These are phyloP conservation scores for Aphelinus certus DNA, from an alignment of 1,140 invertebrate species.

Conservation along the genomic window DNA sequence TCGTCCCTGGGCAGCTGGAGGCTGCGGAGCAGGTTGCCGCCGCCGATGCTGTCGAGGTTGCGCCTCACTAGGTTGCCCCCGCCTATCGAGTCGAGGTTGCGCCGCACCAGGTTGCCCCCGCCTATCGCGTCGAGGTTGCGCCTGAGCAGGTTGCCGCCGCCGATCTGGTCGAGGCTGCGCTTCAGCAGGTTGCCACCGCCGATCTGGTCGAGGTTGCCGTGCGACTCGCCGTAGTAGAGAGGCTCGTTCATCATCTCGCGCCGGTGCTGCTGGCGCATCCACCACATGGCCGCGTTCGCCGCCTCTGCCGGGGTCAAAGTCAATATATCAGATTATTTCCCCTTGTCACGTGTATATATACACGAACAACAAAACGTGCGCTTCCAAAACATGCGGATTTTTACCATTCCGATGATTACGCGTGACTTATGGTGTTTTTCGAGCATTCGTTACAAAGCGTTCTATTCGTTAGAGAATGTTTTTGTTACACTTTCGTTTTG, in stretches of 20 bases:
- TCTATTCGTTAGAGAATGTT: too few species aligned
- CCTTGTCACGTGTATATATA: too few species aligned
- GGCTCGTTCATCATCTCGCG: too few species aligned
- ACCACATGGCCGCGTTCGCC: neutral
- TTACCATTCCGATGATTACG: too few species aligned
- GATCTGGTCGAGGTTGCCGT: slow-evolving; percentile 6
- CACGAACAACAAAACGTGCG: too few species aligned
- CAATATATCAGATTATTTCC: too few species aligned
- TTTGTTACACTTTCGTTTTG: too few species aligned
- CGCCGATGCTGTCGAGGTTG: slow-evolving; percentile 59
- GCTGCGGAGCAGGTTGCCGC: slow-evolving; percentile 46
- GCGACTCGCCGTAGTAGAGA: neutral
- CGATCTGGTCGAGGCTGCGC: slow-evolving; percentile 63
- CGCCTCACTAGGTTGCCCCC: slow-evolving; percentile 44
- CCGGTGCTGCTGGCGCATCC: neutral
- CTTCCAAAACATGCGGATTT: too few species aligned
- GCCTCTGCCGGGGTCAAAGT: neutral
- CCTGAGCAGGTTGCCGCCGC: slow-evolving; percentile 62
- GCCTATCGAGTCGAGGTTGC: slow-evolving; percentile 42
- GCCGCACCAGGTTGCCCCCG: slow-evolving; percentile 58
- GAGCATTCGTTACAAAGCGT: too few species aligned
- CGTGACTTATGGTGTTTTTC: too few species aligned
- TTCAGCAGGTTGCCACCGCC: slow-evolving; percentile 14
- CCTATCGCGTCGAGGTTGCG: slow-evolving; percentile 28
- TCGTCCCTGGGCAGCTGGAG: too few species aligned